Evolutionary conservation across 2,797 vertebrate species (phyloP).

Genomic region (Poeciliopsis paucimaculata): DNA sequence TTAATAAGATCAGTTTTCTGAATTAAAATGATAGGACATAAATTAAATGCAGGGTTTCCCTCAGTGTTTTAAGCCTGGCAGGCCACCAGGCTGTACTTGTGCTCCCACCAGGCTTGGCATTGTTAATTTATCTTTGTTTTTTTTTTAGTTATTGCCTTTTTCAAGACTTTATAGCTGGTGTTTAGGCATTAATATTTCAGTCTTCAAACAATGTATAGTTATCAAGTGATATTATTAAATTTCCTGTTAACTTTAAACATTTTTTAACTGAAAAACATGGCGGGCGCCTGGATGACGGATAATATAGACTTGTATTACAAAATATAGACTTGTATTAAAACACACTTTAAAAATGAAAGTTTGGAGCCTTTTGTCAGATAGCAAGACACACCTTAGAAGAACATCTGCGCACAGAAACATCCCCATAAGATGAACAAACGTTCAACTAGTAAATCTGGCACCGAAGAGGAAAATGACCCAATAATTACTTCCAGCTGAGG

Average conservation of each 20-base stretch:
- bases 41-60: no score
- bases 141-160: no score
- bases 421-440: neutral
- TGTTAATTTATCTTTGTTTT: no score
- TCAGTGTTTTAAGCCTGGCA: no score
- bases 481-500: conserved; percentile 22
- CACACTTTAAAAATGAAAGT: neutral
- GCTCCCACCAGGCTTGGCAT: no score
- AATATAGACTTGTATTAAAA: neutral
- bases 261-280: no score
- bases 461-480: conserved; percentile 17
- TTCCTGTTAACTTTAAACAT: no score
- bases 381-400: neutral
- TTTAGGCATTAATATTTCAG: no score
- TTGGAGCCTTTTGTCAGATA: neutral
- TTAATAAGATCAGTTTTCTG: neutral
- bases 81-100: no score
- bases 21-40: neutral
- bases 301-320: neutral
- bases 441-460: neutral
- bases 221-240: no score
- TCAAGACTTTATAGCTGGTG: no score
- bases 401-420: neutral
- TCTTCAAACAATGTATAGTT: neutral
- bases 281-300: neutral